These are phyloP conservation scores for Lethenteron reissneri DNA, from an alignment of 2,113 vertebrate genomes.

Conservation along the genomic window DNA sequence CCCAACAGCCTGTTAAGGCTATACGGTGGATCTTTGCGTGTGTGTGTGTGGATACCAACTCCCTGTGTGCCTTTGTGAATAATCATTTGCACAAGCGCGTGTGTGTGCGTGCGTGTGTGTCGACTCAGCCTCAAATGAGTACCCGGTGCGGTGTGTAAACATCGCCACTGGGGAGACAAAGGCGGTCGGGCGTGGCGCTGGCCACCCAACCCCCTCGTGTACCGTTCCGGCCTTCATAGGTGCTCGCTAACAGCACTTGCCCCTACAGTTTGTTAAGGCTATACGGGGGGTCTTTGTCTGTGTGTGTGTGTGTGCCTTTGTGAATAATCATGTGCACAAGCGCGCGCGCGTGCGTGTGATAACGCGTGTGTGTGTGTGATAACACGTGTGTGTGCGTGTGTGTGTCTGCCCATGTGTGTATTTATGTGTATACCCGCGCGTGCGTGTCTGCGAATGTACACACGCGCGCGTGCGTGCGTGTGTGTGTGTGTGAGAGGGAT, in stretches of 20 bases:
- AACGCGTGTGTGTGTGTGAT: background rate
- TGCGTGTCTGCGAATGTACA: background rate
- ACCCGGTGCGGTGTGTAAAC: too few relatives aligned
- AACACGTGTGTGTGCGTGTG: background rate
- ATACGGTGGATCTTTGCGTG: background rate
- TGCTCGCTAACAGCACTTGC: too few relatives aligned
- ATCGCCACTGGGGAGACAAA: too few relatives aligned
- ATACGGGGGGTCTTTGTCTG: background rate
- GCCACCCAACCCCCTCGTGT: too few relatives aligned
- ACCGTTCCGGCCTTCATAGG: too few relatives aligned
- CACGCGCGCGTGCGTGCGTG: background rate
- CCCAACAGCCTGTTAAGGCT: too few relatives aligned
- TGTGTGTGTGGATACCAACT: background rate
- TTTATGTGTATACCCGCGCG: background rate
- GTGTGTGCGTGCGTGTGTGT: background rate
- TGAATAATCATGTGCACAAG: background rate
- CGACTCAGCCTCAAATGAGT: background rate
- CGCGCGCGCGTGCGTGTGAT: background rate
- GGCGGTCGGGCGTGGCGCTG: too few relatives aligned
- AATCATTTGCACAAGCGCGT: background rate
- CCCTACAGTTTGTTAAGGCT: too few relatives aligned
- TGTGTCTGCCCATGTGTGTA: background rate
- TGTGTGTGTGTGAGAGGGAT: background rate
- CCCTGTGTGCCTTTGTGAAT: background rate
- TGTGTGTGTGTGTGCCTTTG: background rate